phyloP scores from a whole-genome alignment of 2,113 vertebrate genomes.

The Microcebus tavaratra region DNA sequence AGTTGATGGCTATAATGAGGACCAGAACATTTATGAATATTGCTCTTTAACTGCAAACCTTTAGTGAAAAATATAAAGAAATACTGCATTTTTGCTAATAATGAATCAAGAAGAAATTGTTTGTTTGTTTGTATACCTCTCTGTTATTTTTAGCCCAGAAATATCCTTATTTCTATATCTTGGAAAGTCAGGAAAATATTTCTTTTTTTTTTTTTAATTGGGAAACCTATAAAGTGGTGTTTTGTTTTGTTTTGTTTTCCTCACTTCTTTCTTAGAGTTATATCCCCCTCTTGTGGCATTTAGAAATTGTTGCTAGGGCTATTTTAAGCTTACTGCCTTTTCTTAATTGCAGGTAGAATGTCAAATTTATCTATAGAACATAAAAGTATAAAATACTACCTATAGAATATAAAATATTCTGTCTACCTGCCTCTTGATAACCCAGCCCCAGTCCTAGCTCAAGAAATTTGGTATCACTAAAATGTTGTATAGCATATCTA shows the following conservation, averaged over 20 bases:
- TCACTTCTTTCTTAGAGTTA: neutral
- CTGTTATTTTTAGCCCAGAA: neutral
- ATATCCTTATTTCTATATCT: neutral
- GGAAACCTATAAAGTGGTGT: neutral
- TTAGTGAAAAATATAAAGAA: neutral
- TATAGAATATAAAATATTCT: neutral
- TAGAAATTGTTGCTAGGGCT: neutral
- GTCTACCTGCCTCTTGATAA: neutral
- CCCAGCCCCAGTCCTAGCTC: neutral
- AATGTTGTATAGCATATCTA: neutral
- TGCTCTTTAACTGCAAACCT: neutral
- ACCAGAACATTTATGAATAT: neutral
- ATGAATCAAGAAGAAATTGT: neutral
- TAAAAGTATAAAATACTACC: neutral
- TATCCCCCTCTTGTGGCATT: slow-evolving; percentile 57
- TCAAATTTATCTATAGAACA: neutral
- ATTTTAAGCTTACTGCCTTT: neutral
- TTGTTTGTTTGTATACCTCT: neutral
- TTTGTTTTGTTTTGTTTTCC: neutral
- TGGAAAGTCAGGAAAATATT: neutral
- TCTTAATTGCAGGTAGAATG: neutral
- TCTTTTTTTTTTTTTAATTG: neutral
- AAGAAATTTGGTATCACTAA: neutral
- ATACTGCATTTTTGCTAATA: neutral
- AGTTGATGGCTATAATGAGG: neutral